Conservation (phyloP, 2,888 invertebrate species). For the Cerastis leucographa region DNA sequence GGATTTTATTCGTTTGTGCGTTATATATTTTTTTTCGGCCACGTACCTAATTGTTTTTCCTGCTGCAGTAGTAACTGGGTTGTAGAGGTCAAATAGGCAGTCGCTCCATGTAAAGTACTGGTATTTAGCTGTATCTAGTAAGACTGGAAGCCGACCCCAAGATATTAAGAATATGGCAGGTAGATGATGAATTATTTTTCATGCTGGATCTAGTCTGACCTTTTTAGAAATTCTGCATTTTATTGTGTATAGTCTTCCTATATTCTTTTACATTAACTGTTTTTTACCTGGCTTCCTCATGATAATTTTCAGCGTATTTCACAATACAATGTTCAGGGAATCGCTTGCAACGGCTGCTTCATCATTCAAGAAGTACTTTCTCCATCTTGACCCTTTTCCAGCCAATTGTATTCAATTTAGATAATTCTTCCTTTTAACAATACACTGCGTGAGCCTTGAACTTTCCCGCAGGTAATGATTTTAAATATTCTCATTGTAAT, state of each 20-base stretch:
- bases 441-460: constrained; percentile 38
- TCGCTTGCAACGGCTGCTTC: not conserved
- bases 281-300: too few relatives aligned
- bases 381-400: constrained; percentile 25
- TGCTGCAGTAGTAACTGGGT: not conserved
- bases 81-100: too few relatives aligned
- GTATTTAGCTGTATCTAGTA: too few relatives aligned
- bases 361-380: constrained; percentile 11
- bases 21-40: not conserved
- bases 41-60: not conserved
- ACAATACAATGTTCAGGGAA: not conserved
- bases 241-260: not conserved
- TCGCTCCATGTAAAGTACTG: too few relatives aligned
- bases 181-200: too few relatives aligned
- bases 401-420: constrained; percentile 33
- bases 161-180: too few relatives aligned
- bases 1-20: not conserved
- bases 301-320: not conserved
- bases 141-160: too few relatives aligned
- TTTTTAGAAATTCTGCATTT: not conserved
- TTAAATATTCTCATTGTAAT: constrained; percentile 51
- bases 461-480: constrained; percentile 38
- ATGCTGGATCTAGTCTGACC: not conserved
- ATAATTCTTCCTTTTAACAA: constrained; percentile 38
- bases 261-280: too few relatives aligned